Base-by-base conservation (phyloP, 2,888 invertebrate species). In the Orgyia antiqua region DNA sequence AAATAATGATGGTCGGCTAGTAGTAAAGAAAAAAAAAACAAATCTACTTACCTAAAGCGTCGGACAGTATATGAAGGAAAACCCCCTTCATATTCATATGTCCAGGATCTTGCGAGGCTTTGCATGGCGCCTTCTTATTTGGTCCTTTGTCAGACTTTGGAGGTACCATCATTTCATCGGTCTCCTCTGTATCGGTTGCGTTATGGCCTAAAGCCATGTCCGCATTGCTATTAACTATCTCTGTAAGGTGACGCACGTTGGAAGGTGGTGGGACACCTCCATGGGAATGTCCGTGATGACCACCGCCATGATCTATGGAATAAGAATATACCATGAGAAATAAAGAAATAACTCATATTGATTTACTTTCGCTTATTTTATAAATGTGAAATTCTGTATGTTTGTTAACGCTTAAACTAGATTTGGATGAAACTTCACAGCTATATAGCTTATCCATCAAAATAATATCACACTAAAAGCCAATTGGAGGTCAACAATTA, bases 31-130 rank as follows among this genome's bases (percentile, higher is more conserved):
- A n/a, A n/a, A n/a, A n/a, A n/a, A n/a, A n/a, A n/a, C n/a, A n/a
- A n/a, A n/a, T n/a, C n/a, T 13, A 70, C 79, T 89, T 65, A 77
- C 99, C 99, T 27, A 99, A 86, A 10, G 99, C 99, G 84, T 99
- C 99, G 27, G 98, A 98, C 19, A 99, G 79, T 3, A 99, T 94
- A 71, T 99, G 99, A 31, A 99, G 88, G 74, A 99, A 99, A n/a
- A 99, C 99, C n/a, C 98, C 99, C 31, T 96, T 92, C 98, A 99
- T 99, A 70, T 99, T 99, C 93, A 99, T 93, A 69, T 97, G 95
- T 2, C 92, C 91, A 0, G 94, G 89, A 63, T 91, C 89, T 9
- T 52, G 55, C 0, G 74, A 33, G 1, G 63, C 40, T 25, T 57
- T 53, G 32, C 64, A 60, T 0, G 75, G 66, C 86, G 80, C 56